A percentile compares a stretch with the other conserved stretches of the same genome.
Evolutionary conservation across 64 coral and sea anemone genomes (phyloP).

Genomic region (Catalaphyllia jardinei): DNA sequence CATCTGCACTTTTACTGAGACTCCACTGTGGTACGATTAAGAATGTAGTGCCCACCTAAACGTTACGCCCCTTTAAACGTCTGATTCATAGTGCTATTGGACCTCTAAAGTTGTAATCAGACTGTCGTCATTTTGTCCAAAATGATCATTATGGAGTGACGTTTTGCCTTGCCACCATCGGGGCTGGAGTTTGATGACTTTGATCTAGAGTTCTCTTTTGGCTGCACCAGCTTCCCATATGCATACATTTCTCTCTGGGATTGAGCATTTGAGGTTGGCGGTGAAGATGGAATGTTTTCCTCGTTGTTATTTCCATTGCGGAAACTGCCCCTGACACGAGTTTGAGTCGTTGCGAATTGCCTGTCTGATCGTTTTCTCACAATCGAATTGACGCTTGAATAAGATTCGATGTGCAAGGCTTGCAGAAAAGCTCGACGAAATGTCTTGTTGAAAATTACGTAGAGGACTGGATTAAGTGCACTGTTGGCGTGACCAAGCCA

Average conservation of each 20-base stretch:
- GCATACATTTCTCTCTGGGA: not conserved
- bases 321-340: not conserved
- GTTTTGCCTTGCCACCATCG: not conserved
- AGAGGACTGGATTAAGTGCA: conserved; percentile 75
- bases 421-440: conserved; percentile 85
- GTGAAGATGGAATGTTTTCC: not conserved
- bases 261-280: not conserved
- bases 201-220: not conserved
- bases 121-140: conserved; percentile 25
- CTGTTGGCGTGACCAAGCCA: conserved; percentile 91
- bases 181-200: conserved; percentile 9
- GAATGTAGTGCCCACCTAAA: too few species aligned
- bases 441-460: conserved; percentile 92
- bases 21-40: too few species aligned
- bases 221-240: conserved; percentile 2
- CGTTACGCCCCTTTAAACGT: too few species aligned
- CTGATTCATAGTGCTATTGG: not conserved
- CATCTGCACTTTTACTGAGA: too few species aligned
- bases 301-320: not conserved
- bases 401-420: conserved; percentile 65
- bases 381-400: conserved; percentile 4
- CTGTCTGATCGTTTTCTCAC: not conserved
- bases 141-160: conserved; percentile 7
- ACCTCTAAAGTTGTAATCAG: not conserved
- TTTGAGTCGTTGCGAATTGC: not conserved